Base-by-base conservation (phyloP, 2,797 vertebrate genomes). In the Oryzias sinensis region DNA sequence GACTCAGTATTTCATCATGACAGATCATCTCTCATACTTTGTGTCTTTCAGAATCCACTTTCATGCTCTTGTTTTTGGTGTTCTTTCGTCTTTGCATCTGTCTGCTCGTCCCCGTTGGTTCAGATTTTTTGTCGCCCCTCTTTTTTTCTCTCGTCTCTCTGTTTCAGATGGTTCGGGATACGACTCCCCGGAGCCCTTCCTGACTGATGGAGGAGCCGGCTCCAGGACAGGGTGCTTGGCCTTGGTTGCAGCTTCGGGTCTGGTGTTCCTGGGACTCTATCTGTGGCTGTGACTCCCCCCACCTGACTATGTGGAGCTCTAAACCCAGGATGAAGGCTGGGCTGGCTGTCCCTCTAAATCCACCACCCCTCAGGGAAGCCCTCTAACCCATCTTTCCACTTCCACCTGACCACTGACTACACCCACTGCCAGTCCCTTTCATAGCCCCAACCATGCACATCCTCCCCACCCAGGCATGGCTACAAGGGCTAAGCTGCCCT, bases 141-240 rank as follows among this genome's bases (percentile, higher is more conserved):
- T 52, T 44, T 54, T 54, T 18, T 55, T 76, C 62, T 86, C 76
- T 88, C 42, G n/a, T 69, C 49, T 76, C 37, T 87, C 43, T 63
- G 72, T 82, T 79, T 14, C 87, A 98, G 96, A 98, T 68, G 95
- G 97, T 75, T 96, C 94, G 40, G 93, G 95, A 64, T 98, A 97
- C 2, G 95, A 98, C 72, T 95, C 95, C 68, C 96, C 96, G 0
- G 96, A 98, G 88, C 96, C 96, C 18, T 96, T 98, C 85, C 94
- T 98, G 91, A 98, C 95, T 81, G 96, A 94, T 77, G 94, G 94
- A 74, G 94, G 93, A 86, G 94, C 90, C 0, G 68, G 79, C 49
- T 91, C 72, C 73, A 87, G 76, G 59, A 84, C 88, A 46, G 71
- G 75, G 71, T 55, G 66, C 59, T 5, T 65, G 54, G 51, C 62